Evolutionary conservation across 2,888 invertebrate species (phyloP).

Genomic region (Acanthococcus lagerstroemiae): DNA sequence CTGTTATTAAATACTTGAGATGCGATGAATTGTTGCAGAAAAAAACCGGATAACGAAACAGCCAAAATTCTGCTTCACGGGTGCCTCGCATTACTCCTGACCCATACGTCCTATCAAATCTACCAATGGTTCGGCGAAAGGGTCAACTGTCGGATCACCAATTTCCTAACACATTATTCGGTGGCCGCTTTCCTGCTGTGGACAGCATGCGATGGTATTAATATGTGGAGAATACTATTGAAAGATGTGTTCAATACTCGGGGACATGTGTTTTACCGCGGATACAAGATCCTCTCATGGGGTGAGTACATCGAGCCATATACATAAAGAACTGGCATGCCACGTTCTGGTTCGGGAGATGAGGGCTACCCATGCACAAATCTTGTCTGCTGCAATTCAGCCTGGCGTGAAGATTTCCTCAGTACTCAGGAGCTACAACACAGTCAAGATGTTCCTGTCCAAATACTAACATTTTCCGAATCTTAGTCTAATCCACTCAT

Average conservation of each 20-base stretch:
- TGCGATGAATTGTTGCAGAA: background rate
- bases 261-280: slow-evolving; percentile 1
- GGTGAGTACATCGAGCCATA: too few species aligned
- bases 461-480: too few species aligned
- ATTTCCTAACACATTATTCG: slow-evolving; percentile 10
- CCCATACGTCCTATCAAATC: slow-evolving; percentile 5
- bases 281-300: slow-evolving; percentile 15
- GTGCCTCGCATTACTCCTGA: background rate
- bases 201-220: slow-evolving; percentile 20
- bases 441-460: too few species aligned
- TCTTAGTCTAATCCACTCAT: too few species aligned
- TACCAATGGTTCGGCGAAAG: background rate
- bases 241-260: slow-evolving; percentile 9
- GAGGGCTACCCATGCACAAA: too few species aligned
- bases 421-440: too few species aligned
- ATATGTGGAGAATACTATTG: slow-evolving; percentile 26
- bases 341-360: too few species aligned
- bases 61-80: slow-evolving; percentile 15
- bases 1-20: too few species aligned
- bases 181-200: slow-evolving; percentile 3
- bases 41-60: background rate
- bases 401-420: too few species aligned
- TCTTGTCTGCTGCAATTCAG: too few species aligned
- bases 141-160: slow-evolving; percentile 2
- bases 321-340: too few species aligned